Conservation (phyloP, 2,797 vertebrate species). For the Brachyalestes nurse region DNA sequence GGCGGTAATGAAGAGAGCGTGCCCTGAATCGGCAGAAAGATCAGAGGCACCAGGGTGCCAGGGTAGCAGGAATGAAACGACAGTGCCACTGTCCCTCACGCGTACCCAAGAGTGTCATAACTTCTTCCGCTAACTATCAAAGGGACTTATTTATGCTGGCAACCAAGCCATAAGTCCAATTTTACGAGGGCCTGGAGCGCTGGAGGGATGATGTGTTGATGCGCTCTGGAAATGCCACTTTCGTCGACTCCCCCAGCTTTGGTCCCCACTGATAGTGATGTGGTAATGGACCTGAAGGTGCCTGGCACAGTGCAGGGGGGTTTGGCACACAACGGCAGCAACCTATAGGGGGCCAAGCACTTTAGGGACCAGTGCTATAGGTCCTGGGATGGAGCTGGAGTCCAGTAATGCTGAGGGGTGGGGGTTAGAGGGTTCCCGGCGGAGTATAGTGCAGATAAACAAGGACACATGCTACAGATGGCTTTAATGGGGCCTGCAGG, state of each 20-base stretch:
- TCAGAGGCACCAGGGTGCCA: conserved; percentile 93
- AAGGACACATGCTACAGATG: conserved; percentile 72
- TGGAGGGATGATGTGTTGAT: conserved; percentile 87
- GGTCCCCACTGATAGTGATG: conserved; percentile 80
- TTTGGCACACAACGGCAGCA: conserved; percentile 56
- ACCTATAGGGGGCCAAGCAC: conserved; percentile 51
- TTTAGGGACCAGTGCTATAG: conserved; percentile 57
- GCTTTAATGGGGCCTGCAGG: conserved; percentile 74
- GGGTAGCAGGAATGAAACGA: conserved; percentile 89
- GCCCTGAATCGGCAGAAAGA: conserved; percentile 98
- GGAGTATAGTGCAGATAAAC: conserved; percentile 61
- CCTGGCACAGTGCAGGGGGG: conserved; percentile 64
- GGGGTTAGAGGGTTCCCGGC: conserved; percentile 51
- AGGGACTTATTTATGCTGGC: conserved; percentile 99
- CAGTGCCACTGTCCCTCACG: conserved; percentile 92
- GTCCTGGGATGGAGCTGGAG: conserved; percentile 56
- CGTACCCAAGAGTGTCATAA: conserved; percentile 97
- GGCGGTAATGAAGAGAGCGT: conserved; percentile 98
- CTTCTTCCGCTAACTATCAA: conserved; percentile 98
- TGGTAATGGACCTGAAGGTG: conserved; percentile 72
- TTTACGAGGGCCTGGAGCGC: conserved; percentile 92
- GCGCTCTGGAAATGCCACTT: conserved; percentile 89
- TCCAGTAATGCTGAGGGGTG: conserved; percentile 46
- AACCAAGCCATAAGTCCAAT: conserved; percentile 97
- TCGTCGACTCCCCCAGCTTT: conserved; percentile 77